Evolutionary conservation across 2,797 vertebrate species (phyloP).

Genomic region (Ctenopoma multispine): DNA sequence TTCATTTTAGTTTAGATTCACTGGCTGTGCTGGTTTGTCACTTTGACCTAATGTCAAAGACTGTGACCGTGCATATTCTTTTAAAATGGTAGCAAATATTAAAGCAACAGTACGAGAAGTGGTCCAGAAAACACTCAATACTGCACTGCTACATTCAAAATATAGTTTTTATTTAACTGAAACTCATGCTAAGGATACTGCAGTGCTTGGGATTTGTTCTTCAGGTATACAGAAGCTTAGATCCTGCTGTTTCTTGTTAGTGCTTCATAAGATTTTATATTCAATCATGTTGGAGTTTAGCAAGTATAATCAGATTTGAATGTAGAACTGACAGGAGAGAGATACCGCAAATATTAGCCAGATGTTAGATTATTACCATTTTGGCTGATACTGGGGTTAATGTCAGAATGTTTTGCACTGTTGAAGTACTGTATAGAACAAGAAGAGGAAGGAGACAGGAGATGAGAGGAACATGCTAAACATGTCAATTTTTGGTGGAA

Average conservation of each 20-base stretch:
- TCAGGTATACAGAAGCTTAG: conserved; percentile 30
- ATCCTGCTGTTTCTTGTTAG: conserved; percentile 38
- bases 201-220: conserved; percentile 39
- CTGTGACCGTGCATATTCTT: conserved; percentile 15
- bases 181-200: conserved; percentile 38
- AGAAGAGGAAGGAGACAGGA: too few species aligned
- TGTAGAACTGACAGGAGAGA: conserved; percentile 59
- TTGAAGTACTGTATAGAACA: conserved; percentile 75
- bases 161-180: conserved; percentile 42
- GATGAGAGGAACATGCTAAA: conserved; percentile 41
- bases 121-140: conserved; percentile 20
- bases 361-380: conserved; percentile 35
- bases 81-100: conserved; percentile 10
- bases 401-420: conserved; percentile 75
- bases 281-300: conserved; percentile 42
- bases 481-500: conserved; percentile 48
- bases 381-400: conserved; percentile 15
- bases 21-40: conserved; percentile 39
- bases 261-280: conserved; percentile 18
- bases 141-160: neutral
- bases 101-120: conserved; percentile 2
- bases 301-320: conserved; percentile 70
- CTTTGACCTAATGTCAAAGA: conserved; percentile 57
- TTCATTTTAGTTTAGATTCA: conserved; percentile 19
- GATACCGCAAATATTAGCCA: conserved; percentile 25